phyloP scores from a whole-genome alignment of 2,113 vertebrate species.

The Acanthisitta chloris region DNA sequence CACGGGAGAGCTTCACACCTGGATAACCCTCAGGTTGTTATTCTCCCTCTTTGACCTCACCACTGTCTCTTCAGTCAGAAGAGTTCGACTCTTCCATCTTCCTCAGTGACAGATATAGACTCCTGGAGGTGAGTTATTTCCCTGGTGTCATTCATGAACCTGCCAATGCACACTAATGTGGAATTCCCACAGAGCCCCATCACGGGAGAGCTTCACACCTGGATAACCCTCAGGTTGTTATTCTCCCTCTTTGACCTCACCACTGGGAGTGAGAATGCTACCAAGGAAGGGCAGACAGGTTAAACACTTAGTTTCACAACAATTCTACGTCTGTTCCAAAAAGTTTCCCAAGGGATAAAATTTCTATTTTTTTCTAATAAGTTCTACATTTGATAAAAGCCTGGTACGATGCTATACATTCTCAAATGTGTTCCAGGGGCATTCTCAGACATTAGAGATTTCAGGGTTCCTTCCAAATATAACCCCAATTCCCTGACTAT shows the following conservation, averaged over 20 bases:
- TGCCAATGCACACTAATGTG: not conserved
- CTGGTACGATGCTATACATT: not conserved
- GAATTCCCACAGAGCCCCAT: not conserved
- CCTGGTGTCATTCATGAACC: not conserved
- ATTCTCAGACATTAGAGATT: not conserved
- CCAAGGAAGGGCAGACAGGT: not conserved
- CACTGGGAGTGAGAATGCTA: accelerated
- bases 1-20: accelerated
- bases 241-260: not conserved
- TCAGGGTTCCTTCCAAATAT: not conserved
- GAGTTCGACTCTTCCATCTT: not conserved
- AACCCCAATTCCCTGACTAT: not conserved
- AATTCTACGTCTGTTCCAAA: not conserved
- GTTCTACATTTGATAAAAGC: not conserved
- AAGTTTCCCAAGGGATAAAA: not conserved
- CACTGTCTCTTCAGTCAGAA: not conserved
- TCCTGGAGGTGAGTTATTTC: not conserved
- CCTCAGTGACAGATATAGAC: not conserved
- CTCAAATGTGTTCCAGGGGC: not conserved
- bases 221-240: not conserved
- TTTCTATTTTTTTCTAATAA: not conserved
- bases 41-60: not conserved
- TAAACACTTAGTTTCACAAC: not conserved
- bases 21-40: not conserved
- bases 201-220: accelerated